Percentiles rank a stretch among this genome's conserved stretches.
Conservation (phyloP, 2,113 vertebrate species). For the Telmatochromis sp. region DNA sequence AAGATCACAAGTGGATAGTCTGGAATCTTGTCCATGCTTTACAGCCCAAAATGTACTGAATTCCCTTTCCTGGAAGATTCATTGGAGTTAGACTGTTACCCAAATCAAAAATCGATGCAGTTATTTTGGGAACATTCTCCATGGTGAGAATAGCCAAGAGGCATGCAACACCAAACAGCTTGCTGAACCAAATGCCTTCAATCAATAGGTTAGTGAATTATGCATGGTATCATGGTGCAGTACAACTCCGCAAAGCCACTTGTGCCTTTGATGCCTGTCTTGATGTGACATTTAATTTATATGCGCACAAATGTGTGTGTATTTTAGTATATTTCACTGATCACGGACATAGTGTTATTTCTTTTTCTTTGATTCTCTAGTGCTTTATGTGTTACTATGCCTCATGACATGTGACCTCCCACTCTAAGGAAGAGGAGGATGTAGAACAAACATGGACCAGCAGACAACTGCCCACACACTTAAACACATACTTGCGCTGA, state of each 20-base stretch:
- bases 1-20: background rate
- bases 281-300: slow-evolving; percentile 13
- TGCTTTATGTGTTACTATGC: background rate
- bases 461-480: background rate
- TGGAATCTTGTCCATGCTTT: background rate
- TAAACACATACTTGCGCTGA: background rate
- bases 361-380: background rate
- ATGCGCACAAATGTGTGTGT: background rate
- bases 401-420: background rate
- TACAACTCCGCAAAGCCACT: slow-evolving; percentile 12
- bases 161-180: slow-evolving; percentile 18
- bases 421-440: background rate
- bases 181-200: slow-evolving; percentile 45
- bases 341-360: background rate
- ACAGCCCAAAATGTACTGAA: background rate
- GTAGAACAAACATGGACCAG: background rate
- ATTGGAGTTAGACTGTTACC: slow-evolving; percentile 24
- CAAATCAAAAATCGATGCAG: slow-evolving; percentile 53
- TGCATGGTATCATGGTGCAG: slow-evolving; percentile 39
- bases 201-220: slow-evolving; percentile 60
- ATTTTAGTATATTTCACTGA: background rate
- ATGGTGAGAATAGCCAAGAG: slow-evolving; percentile 29
- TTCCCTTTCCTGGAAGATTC: slow-evolving; percentile 29
- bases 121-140: slow-evolving; percentile 48
- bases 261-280: background rate